Evolutionary conservation across 2,113 vertebrate genomes (phyloP).

Genomic region (Irena cyanogastra): DNA sequence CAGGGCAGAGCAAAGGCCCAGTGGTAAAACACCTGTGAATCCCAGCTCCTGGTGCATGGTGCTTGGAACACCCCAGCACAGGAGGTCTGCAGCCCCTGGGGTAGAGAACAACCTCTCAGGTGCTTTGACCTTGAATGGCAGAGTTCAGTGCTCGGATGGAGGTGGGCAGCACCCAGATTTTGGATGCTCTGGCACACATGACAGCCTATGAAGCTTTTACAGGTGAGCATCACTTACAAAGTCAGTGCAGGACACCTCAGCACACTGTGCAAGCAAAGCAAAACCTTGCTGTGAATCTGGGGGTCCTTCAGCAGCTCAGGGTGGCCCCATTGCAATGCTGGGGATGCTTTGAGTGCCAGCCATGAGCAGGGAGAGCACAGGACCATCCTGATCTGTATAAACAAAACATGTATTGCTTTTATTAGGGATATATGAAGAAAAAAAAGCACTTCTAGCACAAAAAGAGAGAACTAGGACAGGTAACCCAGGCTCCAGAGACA

Average conservation of each 20-base stretch:
- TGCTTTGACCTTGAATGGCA: background rate
- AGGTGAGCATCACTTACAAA: background rate
- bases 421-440: background rate
- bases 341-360: conserved; percentile 83
- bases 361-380: conserved; percentile 76
- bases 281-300: conserved; percentile 66
- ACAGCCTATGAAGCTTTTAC: background rate
- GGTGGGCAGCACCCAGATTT: background rate
- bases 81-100: background rate
- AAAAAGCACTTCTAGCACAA: background rate
- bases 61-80: background rate
- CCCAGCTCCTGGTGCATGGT: background rate
- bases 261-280: background rate
- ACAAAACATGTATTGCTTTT: conserved; percentile 47
- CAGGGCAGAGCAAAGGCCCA: background rate
- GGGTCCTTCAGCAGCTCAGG: conserved; percentile 76
- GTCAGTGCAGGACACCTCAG: background rate
- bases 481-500: background rate
- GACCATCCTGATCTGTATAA: conserved; percentile 70
- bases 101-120: background rate
- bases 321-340: conserved; percentile 78
- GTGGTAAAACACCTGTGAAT: background rate
- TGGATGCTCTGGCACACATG: background rate
- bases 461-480: background rate
- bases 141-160: background rate